Evolutionary conservation across 2,888 invertebrate species (phyloP).

Genomic region (Conops quadrifasciatus): DNA sequence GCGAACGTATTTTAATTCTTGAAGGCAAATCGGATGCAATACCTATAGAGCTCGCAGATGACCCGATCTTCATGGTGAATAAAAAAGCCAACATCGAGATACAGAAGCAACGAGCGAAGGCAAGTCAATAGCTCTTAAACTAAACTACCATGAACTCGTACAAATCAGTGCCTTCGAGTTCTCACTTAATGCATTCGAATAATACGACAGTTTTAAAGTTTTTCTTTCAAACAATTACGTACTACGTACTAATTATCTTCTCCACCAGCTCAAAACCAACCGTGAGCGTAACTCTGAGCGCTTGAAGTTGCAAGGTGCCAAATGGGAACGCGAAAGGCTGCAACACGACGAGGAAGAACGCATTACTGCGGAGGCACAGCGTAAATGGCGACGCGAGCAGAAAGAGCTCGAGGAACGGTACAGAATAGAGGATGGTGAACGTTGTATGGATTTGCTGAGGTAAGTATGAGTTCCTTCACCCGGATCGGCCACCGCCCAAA

Average conservation of each 20-base stretch:
- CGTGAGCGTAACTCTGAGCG: conserved; percentile 63
- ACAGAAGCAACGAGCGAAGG: conserved; percentile 67
- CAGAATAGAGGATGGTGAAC: conserved; percentile 55
- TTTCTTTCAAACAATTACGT: too few species aligned
- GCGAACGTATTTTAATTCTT: conserved; percentile 71
- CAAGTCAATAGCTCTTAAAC: conserved; percentile 48
- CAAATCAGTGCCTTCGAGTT: too few species aligned
- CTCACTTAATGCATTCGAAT: too few species aligned
- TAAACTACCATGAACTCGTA: too few species aligned
- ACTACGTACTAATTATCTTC: too few species aligned
- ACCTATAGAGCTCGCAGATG: conserved; percentile 70
- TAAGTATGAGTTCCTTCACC: conserved; percentile 47
- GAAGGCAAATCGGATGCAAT: conserved; percentile 70
- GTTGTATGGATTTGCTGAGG: conserved; percentile 62
- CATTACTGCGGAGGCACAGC: conserved; percentile 51
- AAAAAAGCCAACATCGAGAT: conserved; percentile 67
- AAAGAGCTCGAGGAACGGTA: conserved; percentile 57
- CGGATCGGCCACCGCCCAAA: too few species aligned
- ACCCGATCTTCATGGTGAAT: conserved; percentile 71
- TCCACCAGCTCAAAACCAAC: conserved; percentile 60
- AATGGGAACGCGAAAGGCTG: conserved; percentile 63
- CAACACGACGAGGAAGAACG: conserved; percentile 59
- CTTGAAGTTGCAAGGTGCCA: conserved; percentile 61
- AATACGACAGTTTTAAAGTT: too few species aligned
- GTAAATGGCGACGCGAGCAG: conserved; percentile 52